A percentile compares a stretch with the other conserved stretches of the same genome.
Conservation (phyloP, 2,113 vertebrate species). For the Oxygymnocypris stewartii region DNA sequence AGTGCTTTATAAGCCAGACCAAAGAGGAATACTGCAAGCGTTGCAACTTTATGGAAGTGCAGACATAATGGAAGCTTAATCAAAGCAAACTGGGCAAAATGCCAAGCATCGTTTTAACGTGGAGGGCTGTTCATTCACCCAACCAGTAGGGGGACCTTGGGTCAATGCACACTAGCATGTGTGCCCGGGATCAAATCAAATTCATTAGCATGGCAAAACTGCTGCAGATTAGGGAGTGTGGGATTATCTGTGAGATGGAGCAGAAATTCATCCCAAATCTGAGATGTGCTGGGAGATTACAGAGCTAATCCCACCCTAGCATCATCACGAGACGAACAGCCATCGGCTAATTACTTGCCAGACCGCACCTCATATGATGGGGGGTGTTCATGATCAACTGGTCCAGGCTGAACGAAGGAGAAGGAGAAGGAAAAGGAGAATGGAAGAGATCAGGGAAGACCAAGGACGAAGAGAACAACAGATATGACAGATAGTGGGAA, state of each 20-base stretch:
- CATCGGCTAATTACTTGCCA: constrained; percentile 81
- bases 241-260: constrained; percentile 65
- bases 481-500: constrained; percentile 29
- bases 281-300: constrained; percentile 60
- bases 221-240: constrained; percentile 58
- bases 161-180: constrained; percentile 34
- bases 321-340: constrained; percentile 68
- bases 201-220: constrained; percentile 52
- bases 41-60: constrained; percentile 57
- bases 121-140: constrained; percentile 40
- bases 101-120: constrained; percentile 62
- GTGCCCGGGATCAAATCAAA: constrained; percentile 33
- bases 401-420: constrained; percentile 69
- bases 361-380: constrained; percentile 79
- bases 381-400: constrained; percentile 73
- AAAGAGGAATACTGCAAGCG: constrained; percentile 53
- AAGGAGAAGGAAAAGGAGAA: constrained; percentile 21
- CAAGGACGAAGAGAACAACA: constrained; percentile 44
- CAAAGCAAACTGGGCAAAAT: constrained; percentile 60
- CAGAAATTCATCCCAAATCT: constrained; percentile 64
- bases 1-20: constrained; percentile 49
- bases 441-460: constrained; percentile 17
- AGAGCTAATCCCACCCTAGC: constrained; percentile 75
- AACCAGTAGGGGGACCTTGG: constrained; percentile 48
- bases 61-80: constrained; percentile 63